Base-by-base conservation (phyloP, 2,888 invertebrate species). In the Tachystola acroxantha region DNA sequence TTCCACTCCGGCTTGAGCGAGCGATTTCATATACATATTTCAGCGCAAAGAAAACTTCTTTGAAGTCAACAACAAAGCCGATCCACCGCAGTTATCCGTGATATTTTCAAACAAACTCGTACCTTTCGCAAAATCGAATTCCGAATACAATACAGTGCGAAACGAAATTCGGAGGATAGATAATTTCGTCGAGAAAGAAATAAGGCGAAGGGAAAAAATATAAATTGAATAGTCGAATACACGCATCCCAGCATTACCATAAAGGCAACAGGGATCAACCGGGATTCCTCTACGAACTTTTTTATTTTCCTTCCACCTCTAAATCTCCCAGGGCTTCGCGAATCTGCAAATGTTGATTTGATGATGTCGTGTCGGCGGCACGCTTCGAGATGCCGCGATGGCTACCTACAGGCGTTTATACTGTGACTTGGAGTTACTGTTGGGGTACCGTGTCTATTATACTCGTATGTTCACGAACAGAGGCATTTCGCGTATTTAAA, bases 261-360 rank as follows among this genome's bases (percentile, higher is more conserved):
- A 84, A 84, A 84, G 82, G 84, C 84, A 78, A 80, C 82, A 75
- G 82, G 84, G 84, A 84, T 84, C 84, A 86, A 85, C 68, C 56
- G 59, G 86, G 86, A 85, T 86, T 86, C 84, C 79, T 77, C 75
- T 81, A 82, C 78, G 84, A 85, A 86, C 84, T 86, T 86, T 85
- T 86, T 86, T 86, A 86, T 86, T 86, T 85, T 85, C 84, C 81
- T 81, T 80, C 84, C 79, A 85, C 85, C 84, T 85, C 85, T 86
- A 86, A 85, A 86, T 86, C 86, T 85, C 80, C 61, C 70, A 64
- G 72, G 74, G 82, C 84, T 80, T 72, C 82, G 87, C 76, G 81
- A 87, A 87, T 88, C 87, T 87, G 86, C 85, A 86, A 86, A 87
- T 87, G 86, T 80, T 87, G 86, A 87, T 87, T 87, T 87, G 87